A percentile compares a stretch with the other conserved stretches of the same genome.
Evolutionary conservation across 2,113 vertebrate genomes (phyloP).

Genomic region (Tetraodon nigroviridis): DNA sequence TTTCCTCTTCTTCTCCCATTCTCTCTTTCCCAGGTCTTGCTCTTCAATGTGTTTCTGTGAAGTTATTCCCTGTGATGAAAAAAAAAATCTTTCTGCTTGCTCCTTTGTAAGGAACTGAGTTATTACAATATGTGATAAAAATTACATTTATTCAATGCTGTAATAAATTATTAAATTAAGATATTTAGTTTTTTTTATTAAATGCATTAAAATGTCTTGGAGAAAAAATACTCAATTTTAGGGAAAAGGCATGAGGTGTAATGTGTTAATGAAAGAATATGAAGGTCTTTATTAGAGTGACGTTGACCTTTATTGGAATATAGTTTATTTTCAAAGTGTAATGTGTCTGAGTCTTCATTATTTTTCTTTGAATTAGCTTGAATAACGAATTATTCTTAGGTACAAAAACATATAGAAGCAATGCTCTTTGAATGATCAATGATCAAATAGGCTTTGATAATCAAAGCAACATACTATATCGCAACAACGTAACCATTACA

Average conservation of each 20-base stretch:
- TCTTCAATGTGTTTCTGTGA: slow-evolving; percentile 61
- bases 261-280: slow-evolving; percentile 65
- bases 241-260: slow-evolving; percentile 74
- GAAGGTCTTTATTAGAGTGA: slow-evolving; percentile 63
- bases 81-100: slow-evolving; percentile 69
- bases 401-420: too few species aligned
- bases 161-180: slow-evolving; percentile 65
- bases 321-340: slow-evolving; percentile 73
- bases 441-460: too few species aligned
- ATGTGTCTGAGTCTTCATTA: slow-evolving; percentile 60
- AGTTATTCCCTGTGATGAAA: slow-evolving; percentile 64
- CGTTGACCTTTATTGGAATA: slow-evolving; percentile 73
- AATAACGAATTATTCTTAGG: too few species aligned
- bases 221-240: slow-evolving; percentile 54
- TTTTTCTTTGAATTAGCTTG: background rate
- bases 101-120: slow-evolving; percentile 66
- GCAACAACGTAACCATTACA: too few species aligned
- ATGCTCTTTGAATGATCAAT: too few species aligned
- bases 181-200: slow-evolving; percentile 62
- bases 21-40: slow-evolving; percentile 45
- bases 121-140: slow-evolving; percentile 63
- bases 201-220: slow-evolving; percentile 25
- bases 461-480: too few species aligned
- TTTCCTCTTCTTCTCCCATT: slow-evolving; percentile 3
- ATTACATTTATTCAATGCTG: slow-evolving; percentile 67